A percentile compares a stretch with the other conserved stretches of the same genome.
phyloP scores from a whole-genome alignment of 2,113 vertebrate species.

The Ageneiosus marmoratus region DNA sequence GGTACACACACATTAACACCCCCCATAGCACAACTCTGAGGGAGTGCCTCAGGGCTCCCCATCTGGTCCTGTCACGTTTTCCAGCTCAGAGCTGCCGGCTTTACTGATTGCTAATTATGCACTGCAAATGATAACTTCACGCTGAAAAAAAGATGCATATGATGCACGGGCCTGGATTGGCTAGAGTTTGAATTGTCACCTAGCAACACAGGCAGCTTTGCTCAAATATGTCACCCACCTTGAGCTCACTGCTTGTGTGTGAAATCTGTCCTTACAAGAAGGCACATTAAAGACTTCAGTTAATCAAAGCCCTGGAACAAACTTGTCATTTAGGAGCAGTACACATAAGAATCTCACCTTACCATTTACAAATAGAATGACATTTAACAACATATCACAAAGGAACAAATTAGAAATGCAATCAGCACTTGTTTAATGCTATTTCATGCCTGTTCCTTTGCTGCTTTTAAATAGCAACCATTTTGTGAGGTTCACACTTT shows the following conservation, averaged over 20 bases:
- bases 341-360: constrained; percentile 38
- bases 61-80: constrained; percentile 62
- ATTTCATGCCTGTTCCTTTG: constrained; percentile 7
- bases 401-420: constrained; percentile 20
- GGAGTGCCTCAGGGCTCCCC: constrained; percentile 58
- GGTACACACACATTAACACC: constrained; percentile 23
- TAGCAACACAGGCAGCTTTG: constrained; percentile 45
- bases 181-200: constrained; percentile 50
- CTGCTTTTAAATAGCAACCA: neutral
- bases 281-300: constrained; percentile 23
- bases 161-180: constrained; percentile 32
- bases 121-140: constrained; percentile 67
- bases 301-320: constrained; percentile 39
- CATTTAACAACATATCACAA: constrained; percentile 47
- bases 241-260: constrained; percentile 35
- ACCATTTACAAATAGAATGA: constrained; percentile 47
- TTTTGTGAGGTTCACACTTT: constrained; percentile 33
- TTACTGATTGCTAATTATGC: constrained; percentile 72
- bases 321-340: constrained; percentile 27
- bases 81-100: constrained; percentile 54
- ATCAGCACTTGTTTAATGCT: constrained; percentile 20
- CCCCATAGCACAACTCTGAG: constrained; percentile 46
- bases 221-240: constrained; percentile 44
- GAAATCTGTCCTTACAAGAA: constrained; percentile 24
- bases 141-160: constrained; percentile 57